Base-by-base conservation (phyloP, 2,113 vertebrate species). In the Sula dactylatra region DNA sequence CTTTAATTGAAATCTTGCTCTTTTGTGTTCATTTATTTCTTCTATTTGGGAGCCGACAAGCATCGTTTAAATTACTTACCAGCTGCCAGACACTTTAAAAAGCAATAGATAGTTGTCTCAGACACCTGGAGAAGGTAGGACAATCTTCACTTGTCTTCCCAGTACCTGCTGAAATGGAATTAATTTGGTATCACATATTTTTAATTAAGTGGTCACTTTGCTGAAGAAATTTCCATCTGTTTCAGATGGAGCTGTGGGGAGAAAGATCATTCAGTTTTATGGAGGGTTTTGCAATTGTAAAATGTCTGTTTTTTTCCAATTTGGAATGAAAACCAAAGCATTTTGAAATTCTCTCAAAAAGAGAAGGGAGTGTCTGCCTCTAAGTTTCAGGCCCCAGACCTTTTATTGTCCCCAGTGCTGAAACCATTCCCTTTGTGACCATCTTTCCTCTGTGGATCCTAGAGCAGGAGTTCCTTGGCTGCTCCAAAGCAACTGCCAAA, bases 1-100 rank as follows among this genome's bases (percentile, higher is more conserved):
- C 98, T 98, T 97, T 98, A 97, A 97, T 96, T 97, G 97, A 96
- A 97, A 97, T 97, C 71, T 97, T 97, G 89, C 96, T 97, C 93
- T 94, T 97, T 93, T 93, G 72, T 76, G 70, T 84, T 91, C 88
- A 88, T 96, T 96, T 82, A 96, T 97, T 97, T 95, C 86, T 93
- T 97, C 96, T 95, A 79, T 95, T 95, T 93, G 73, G 82, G 73
- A 95, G 65, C 87, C 58, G 67, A 95, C 90, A 94, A 80, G 71
- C 82, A 32, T 86, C 27, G 10, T 95, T 96, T 95, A 80, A 96
- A 52, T 84, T 86, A 79, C 77, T 95, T 95, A 90, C 82, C 88
- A 96, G 82, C 81, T 95, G 89, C 79, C 91, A 91, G 87, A 25
- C 67, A 82, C 62, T 84, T 92, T 90, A 29, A 82, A 88, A 82